Evolutionary conservation across 2,797 vertebrate genomes (phyloP).

Genomic region (Artibeus jamaicensis): DNA sequence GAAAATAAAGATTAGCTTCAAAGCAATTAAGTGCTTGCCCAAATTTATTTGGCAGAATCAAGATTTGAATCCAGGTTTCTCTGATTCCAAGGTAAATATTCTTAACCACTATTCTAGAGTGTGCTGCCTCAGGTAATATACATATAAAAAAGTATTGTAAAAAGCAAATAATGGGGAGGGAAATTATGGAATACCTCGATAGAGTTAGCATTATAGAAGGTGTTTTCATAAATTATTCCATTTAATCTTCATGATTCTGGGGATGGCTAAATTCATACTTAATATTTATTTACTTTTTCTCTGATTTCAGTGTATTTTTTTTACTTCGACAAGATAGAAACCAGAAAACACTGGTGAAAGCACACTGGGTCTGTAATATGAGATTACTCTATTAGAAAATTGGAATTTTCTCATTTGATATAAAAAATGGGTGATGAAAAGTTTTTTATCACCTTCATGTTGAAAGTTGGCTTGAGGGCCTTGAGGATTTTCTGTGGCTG

Average conservation of each 20-base stretch:
- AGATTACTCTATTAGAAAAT: not conserved
- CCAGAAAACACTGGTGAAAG: not conserved
- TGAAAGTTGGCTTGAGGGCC: not conserved
- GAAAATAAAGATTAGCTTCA: not conserved
- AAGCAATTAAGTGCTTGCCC: not conserved
- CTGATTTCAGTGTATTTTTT: not conserved
- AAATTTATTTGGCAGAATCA: not conserved
- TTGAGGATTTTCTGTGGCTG: not conserved
- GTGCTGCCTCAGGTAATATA: not conserved
- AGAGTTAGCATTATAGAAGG: not conserved
- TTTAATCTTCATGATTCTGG: not conserved
- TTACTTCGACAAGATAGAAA: not conserved
- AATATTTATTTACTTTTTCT: not conserved
- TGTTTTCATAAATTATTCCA: not conserved
- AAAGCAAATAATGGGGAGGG: not conserved
- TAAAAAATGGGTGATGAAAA: not conserved
- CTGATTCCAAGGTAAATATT: not conserved
- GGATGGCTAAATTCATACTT: not conserved
- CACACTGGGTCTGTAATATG: not conserved
- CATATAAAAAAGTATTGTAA: not conserved
- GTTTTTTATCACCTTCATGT: not conserved
- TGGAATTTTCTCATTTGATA: not conserved
- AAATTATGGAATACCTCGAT: not conserved
- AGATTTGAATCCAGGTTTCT: conserved; percentile 4
- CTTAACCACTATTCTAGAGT: not conserved